Conservation (phyloP, 2,888 invertebrate species). For the Meandrusa payeni region DNA sequence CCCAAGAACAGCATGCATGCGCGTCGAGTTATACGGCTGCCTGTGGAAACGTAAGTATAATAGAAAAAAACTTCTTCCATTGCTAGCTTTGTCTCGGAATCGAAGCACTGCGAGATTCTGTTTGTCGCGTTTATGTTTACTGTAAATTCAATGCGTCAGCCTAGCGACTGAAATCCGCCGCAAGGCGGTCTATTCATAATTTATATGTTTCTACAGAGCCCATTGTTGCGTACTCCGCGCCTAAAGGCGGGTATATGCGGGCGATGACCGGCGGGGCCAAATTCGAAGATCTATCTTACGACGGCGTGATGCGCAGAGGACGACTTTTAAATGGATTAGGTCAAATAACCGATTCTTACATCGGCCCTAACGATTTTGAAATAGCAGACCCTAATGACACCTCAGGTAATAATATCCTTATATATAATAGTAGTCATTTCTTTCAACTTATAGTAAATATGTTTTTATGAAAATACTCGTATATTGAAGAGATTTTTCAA, state of each 20-base stretch:
- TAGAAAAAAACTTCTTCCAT: conserved; percentile 35
- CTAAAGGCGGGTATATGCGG: conserved; percentile 83
- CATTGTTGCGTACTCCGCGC: conserved; percentile 84
- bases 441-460: too few relatives aligned
- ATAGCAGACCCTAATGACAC: conserved; percentile 80
- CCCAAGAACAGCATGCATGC: conserved; percentile 94
- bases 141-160: too few relatives aligned
- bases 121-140: too few relatives aligned
- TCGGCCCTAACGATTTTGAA: conserved; percentile 85
- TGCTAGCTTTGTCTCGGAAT: conserved; percentile 58
- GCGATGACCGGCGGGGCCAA: conserved; percentile 84
- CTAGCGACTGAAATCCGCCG: conserved; percentile 42
- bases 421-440: too few relatives aligned
- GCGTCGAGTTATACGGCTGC: conserved; percentile 95
- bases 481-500: too few relatives aligned
- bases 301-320: conserved; percentile 82
- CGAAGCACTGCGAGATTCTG: conserved; percentile 24
- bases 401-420: conserved; percentile 70
- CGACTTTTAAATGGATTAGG: conserved; percentile 87
- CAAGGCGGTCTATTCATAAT: conserved; percentile 48
- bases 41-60: conserved; percentile 76
- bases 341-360: conserved; percentile 88
- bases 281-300: conserved; percentile 90
- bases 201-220: conserved; percentile 78
- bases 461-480: too few relatives aligned